Base-by-base conservation (phyloP, 2,888 invertebrate genomes). In the Epinotia ramella region DNA sequence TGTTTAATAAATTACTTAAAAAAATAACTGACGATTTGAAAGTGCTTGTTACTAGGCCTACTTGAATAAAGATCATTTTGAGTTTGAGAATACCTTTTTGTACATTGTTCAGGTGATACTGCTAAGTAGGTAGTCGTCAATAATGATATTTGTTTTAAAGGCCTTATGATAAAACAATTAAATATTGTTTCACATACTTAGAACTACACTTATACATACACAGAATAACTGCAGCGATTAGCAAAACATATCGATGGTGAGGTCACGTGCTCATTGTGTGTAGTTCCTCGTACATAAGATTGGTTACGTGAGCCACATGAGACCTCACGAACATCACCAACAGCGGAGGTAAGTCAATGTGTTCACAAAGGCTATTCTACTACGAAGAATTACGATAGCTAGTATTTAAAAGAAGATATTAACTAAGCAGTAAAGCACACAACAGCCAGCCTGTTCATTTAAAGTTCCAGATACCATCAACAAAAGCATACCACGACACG, bases 401-500 rank as follows among this genome's bases (percentile, higher is more conserved):
- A 28, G 24, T 6, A 9, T n/a, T 49, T 53, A n/a, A n/a, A 69
- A 16, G 40, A 57, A 6, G 33, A 44, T 44, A 20, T 40, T 44
- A 40, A 67, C 56, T 20, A 9, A 4, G 49, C 4, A 24, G 7
- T 33, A 6, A 33, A 18, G 44, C 18, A 2, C 49, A 28, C 16
- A 33, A 28, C 40, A 28, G 12, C 28, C 16, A 57, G 13, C 20
- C 16, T 18, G 18, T 66, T 53, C 6, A 57, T 57, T 57, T 20
- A 44, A 20, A 20, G 57, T 59, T 69, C 59, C 46, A 24, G n/a
- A 24, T 6, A 24, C 44, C 44, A 46, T 59, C 28, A n/a, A 69
- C 46, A 69, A 69, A 69, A 69, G 59, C 24, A 60, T 60, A 60
- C 69, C 60, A 69, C n/a, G 60, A 46, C 46, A 46, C n/a, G 24